Evolutionary conservation across 2,113 vertebrate species (phyloP).

Genomic region (Peromyscus maniculatus): DNA sequence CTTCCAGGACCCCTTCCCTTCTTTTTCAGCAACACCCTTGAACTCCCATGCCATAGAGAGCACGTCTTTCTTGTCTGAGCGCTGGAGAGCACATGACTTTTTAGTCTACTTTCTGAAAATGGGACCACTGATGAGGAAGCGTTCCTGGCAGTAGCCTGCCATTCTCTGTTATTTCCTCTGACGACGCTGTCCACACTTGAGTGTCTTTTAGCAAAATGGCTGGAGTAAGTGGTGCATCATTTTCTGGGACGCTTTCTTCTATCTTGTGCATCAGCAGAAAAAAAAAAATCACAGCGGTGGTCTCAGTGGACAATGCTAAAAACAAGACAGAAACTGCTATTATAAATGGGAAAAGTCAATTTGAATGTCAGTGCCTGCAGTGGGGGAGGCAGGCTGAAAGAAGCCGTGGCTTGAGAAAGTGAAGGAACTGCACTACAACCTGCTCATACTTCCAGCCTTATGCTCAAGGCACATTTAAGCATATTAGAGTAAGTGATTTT

Average conservation of each 20-base stretch:
- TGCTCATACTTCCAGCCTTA: conserved; percentile 50
- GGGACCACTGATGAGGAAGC: conserved; percentile 81
- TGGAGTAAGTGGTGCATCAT: conserved; percentile 84
- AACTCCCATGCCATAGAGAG: conserved; percentile 2
- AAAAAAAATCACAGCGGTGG: conserved; percentile 83
- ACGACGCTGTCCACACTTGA: conserved; percentile 72
- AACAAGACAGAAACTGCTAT: conserved; percentile 83
- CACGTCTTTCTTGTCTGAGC: conserved; percentile 73
- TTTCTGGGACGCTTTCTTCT: conserved; percentile 81
- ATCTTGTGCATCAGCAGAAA: conserved; percentile 77
- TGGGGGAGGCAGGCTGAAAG: conserved; percentile 74
- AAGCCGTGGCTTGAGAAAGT: conserved; percentile 80
- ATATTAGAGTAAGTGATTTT: conserved; percentile 58
- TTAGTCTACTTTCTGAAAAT: conserved; percentile 77
- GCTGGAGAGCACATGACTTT: conserved; percentile 52
- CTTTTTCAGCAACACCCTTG: neutral
- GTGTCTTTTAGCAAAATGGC: conserved; percentile 83
- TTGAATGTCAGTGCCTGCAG: conserved; percentile 85
- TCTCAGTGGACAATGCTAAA: conserved; percentile 83
- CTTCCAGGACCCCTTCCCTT: neutral
- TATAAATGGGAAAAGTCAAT: conserved; percentile 86
- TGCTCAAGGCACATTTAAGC: conserved; percentile 45
- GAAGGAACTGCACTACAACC: conserved; percentile 62
- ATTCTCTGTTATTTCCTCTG: conserved; percentile 83
- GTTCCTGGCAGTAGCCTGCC: conserved; percentile 76